Conservation (phyloP, 1,140 invertebrate genomes). For the Lucilia sericata region DNA sequence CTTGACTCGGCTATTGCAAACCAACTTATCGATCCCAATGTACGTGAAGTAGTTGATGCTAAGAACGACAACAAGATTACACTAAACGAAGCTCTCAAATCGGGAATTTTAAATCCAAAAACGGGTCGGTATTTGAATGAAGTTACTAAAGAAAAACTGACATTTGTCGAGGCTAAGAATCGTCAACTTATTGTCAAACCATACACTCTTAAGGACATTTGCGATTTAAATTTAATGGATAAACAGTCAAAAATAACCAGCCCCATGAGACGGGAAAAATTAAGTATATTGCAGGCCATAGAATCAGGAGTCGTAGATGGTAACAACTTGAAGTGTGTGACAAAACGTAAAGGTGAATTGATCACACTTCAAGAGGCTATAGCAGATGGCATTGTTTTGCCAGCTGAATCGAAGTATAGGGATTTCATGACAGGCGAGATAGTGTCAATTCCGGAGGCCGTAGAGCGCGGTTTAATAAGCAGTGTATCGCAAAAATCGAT, state of each 20-base stretch:
- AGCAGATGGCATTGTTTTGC: constrained; percentile 80
- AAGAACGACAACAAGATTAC: constrained; percentile 83
- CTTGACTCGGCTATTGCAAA: constrained; percentile 83
- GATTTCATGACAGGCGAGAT: constrained; percentile 79
- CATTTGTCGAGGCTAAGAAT: constrained; percentile 83
- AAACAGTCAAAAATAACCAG: constrained; percentile 80
- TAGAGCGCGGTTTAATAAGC: constrained; percentile 87
- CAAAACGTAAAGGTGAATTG: constrained; percentile 83
- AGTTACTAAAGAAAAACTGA: constrained; percentile 79
- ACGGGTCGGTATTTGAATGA: constrained; percentile 83
- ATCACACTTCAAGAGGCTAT: constrained; percentile 88
- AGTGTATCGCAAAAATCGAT: constrained; percentile 88
- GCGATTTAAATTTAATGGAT: constrained; percentile 84
- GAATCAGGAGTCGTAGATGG: constrained; percentile 87
- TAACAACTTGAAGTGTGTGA: constrained; percentile 83
- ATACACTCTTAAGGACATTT: constrained; percentile 88
- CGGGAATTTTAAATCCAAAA: constrained; percentile 82
- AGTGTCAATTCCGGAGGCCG: constrained; percentile 83
- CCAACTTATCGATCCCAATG: constrained; percentile 80
- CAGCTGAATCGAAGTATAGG: constrained; percentile 78
- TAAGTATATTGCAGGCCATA: constrained; percentile 87
- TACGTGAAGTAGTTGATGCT: constrained; percentile 85
- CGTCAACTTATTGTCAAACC: constrained; percentile 87
- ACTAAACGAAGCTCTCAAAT: constrained; percentile 80
- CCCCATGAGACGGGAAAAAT: constrained; percentile 78